Conservation (phyloP, 2,888 invertebrate species). For the Pteria penguin region DNA sequence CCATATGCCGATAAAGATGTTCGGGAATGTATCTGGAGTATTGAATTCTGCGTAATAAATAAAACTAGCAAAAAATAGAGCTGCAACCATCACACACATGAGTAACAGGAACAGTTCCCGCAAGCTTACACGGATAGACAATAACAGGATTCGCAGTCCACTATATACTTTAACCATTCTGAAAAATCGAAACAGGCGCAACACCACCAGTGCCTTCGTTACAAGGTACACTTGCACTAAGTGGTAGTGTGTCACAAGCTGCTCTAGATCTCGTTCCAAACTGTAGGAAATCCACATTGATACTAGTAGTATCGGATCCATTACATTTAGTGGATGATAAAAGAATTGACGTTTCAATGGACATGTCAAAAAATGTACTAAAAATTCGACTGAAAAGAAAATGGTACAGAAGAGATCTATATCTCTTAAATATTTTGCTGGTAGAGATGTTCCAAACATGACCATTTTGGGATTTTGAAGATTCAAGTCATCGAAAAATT, state of each 20-base stretch:
- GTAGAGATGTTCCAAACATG: slow-evolving; percentile 34
- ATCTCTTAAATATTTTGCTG: slow-evolving; percentile 52
- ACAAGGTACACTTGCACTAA: slow-evolving; percentile 20
- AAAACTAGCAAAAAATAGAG: slow-evolving; percentile 69
- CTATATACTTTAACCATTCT: slow-evolving; percentile 51
- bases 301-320: slow-evolving; percentile 53
- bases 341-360: slow-evolving; percentile 58
- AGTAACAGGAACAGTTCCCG: slow-evolving; percentile 67
- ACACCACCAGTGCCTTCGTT: slow-evolving; percentile 36
- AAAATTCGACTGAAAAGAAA: slow-evolving; percentile 72
- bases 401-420: slow-evolving; percentile 63
- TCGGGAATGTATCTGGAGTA: slow-evolving; percentile 51
- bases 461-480: slow-evolving; percentile 36
- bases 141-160: slow-evolving; percentile 64
- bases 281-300: slow-evolving; percentile 43
- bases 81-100: slow-evolving; percentile 66
- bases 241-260: neutral
- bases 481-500: slow-evolving; percentile 29
- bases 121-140: slow-evolving; percentile 66
- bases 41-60: slow-evolving; percentile 67
- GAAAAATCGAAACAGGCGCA: slow-evolving; percentile 49
- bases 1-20: slow-evolving; percentile 68
- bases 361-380: slow-evolving; percentile 59
- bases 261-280: slow-evolving; percentile 6
- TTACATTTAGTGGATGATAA: slow-evolving; percentile 45